Base-by-base conservation (phyloP, 1,140 invertebrate genomes). In the Panonychus citri region DNA sequence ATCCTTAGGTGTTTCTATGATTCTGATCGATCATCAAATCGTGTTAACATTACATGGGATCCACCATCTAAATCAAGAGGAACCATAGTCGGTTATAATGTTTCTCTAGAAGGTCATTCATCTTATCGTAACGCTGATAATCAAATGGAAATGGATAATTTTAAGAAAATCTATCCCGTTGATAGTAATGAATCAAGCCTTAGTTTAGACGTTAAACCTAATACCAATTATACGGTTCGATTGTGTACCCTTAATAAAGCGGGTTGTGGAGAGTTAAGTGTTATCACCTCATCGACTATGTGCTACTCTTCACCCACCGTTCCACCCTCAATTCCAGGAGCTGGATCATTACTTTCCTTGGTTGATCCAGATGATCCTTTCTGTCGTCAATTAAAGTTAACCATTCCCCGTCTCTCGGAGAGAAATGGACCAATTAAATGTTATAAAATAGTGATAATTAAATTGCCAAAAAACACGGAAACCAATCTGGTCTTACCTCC, bases 391-490 rank as follows among this genome's bases (percentile, higher is more conserved):
- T 54, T 63, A 15, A 57, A 50, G 34, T 30, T 63, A 12, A 60
- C 55, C 60, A 66, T 85, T 46, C 81, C 82, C 0, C 72, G 80
- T 60, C 75, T 87, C 17, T 80, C 81, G 0, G 83, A 88, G 65
- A 70, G 84, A 57, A 87, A 87, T 66, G 85, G 85, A 13, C 79
- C 79, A 5, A 85, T 89, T 61, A 59, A 57, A 28, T 62, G 62
- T 53, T 63, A 61, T 49, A 57, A 56, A 30, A 53, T 63, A 27
- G 51, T 63, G 8, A 53, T 63, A n/a, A 59, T 62, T 19, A 54
- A 55, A 50, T 42, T 63, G 26, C 60, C 58, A 28, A 53, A 56
- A n/a, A 42, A 46, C 15, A 12, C 24, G 27, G 55, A 59, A 1
- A 40, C 55, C 8, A 48, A 34, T 39, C 51, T 55, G 17, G 49